These are phyloP conservation scores for Cryptotermes secundus DNA, from an alignment of 1,140 invertebrate species.

Conservation along the genomic window DNA sequence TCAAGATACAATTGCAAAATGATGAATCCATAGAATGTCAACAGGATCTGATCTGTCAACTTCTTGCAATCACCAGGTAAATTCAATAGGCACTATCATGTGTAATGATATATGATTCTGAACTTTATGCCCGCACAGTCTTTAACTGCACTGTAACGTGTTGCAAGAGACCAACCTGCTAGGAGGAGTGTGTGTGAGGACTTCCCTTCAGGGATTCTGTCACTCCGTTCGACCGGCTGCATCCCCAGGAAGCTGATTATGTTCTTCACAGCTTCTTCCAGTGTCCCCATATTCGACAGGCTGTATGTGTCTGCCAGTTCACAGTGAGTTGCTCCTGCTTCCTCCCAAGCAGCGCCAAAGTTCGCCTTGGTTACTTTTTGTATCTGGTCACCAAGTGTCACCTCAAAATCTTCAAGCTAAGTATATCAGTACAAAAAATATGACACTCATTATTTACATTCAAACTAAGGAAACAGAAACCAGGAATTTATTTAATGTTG, in stretches of 20 bases:
- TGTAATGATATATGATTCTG: too few species aligned
- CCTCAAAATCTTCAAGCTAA: constrained; percentile 89
- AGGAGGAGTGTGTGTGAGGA: constrained; percentile 78
- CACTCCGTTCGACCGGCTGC: constrained; percentile 80
- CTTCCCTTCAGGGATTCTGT: constrained; percentile 82
- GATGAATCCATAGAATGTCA: too few species aligned
- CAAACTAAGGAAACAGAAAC: background rate
- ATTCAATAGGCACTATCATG: too few species aligned
- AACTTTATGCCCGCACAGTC: too few species aligned
- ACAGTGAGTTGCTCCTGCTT: constrained; percentile 51
- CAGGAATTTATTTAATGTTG: too few species aligned
- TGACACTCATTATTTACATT: background rate
- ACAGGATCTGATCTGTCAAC: too few species aligned
- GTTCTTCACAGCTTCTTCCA: constrained; percentile 87
- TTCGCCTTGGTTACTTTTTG: constrained; percentile 76
- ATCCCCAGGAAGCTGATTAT: constrained; percentile 86
- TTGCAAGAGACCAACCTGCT: constrained; percentile 61
- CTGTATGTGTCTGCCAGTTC: constrained; percentile 90
- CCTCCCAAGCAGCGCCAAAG: constrained; percentile 75
- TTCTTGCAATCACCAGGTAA: too few species aligned
- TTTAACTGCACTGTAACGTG: too few species aligned
- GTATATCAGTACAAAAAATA: constrained; percentile 22
- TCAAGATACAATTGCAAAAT: too few species aligned
- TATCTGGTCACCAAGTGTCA: constrained; percentile 88
- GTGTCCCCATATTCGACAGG: constrained; percentile 72